Base-by-base conservation (phyloP, 2,888 invertebrate species). In the Melipona beecheii region DNA sequence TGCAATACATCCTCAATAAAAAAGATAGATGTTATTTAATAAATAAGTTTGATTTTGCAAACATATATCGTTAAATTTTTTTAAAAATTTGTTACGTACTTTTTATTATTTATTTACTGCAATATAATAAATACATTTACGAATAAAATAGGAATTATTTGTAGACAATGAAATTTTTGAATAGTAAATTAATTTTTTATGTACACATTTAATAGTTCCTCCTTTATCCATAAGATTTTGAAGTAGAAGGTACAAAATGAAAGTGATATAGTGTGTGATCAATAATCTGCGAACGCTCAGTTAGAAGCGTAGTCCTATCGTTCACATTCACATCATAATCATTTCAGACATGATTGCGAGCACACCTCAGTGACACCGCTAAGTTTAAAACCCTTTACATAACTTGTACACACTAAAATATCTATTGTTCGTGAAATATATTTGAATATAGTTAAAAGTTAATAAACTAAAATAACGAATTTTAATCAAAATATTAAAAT, bases 251-350 rank as follows among this genome's bases (percentile, higher is more conserved):
- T 60, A 50, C 21, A 19, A 68, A 78, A 71, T 54, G 65, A 83
- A 78, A 69, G 78, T 75, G n/a, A 19, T 31, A 52, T 24, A 4
- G 24, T 43, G 36, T 17, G 24, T 74, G 82, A 82, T 84, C 78
- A 84, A 84, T 82, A 78, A 78, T 68, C 56, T 62, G 13, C 21
- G 64, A 75, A 52, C 70, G 24, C 43, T n/a, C 62, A 49, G 17
- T 31, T 70, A 31, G 19, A 75, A 66, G 62, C n/a, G 54, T 50
- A 65, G 27, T 68, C 19, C 43, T 72, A 43, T 49, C 74, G 24
- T 50, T 73, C 65, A 24, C 74, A 21, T 50, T 73, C 65, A 24
- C n/a, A 60, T 82, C 78, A 27, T 31, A 74, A 82, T 54, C 73
- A n/a, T 69, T 75, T 71, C 71, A 24, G 65, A 24, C 27, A 21